These are phyloP conservation scores for Aquatica leii DNA, from an alignment of 2,888 invertebrate species.

Conservation along the genomic window DNA sequence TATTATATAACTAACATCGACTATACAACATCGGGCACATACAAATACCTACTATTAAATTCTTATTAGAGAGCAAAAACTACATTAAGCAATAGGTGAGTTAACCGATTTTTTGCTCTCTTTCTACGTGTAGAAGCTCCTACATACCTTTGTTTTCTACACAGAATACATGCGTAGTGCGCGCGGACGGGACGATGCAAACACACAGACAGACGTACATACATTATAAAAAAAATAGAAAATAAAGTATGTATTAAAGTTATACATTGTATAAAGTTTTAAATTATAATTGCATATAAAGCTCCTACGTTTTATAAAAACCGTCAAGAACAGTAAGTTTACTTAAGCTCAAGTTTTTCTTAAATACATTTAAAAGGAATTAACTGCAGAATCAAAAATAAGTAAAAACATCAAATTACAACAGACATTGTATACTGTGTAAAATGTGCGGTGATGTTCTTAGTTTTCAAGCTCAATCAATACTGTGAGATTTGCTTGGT, in stretches of 20 bases:
- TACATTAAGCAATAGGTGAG: constrained; percentile 11
- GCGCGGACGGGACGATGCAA: constrained; percentile 56
- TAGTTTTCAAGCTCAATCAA: too few relatives aligned
- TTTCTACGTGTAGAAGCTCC: constrained; percentile 50
- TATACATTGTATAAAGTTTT: constrained; percentile 9
- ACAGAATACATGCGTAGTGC: constrained; percentile 58
- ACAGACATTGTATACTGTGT: too few relatives aligned
- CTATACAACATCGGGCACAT: constrained; percentile 21
- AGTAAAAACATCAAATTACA: too few relatives aligned
- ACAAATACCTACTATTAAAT: constrained; percentile 19
- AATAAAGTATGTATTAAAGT: constrained; percentile 19
- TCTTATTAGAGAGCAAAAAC: constrained; percentile 21
- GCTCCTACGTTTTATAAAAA: too few relatives aligned
- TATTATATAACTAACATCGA: constrained; percentile 17
- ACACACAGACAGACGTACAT: constrained; percentile 53
- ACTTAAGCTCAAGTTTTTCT: neutral
- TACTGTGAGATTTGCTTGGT: too few relatives aligned
- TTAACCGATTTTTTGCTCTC: constrained; percentile 36
- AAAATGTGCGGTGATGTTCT: too few relatives aligned
- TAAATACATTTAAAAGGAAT: too few relatives aligned
- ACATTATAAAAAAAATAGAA: constrained; percentile 36
- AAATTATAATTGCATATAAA: neutral
- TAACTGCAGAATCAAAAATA: too few relatives aligned
- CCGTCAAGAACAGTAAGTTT: too few relatives aligned
- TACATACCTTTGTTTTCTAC: constrained; percentile 63